phyloP scores from a whole-genome alignment of 2,888 invertebrate genomes.

The Nomada flava region DNA sequence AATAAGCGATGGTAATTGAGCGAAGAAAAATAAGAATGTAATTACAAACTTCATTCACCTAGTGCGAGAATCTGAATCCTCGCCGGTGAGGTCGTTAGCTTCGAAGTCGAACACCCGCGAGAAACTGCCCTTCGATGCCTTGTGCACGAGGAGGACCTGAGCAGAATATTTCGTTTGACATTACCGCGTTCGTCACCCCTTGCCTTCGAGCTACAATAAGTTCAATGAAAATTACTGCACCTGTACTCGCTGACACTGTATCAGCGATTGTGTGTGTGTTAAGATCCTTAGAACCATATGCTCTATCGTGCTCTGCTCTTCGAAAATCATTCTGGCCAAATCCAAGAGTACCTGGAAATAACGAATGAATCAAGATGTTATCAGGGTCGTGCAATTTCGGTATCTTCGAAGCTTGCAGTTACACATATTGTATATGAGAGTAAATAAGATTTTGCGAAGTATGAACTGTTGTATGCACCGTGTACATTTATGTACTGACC shows the following conservation, averaged over 20 bases:
- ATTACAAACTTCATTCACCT: slow-evolving; percentile 85
- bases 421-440: not conserved
- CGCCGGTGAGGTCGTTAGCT: slow-evolving; percentile 93
- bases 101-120: slow-evolving; percentile 97
- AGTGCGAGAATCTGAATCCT: slow-evolving; percentile 92
- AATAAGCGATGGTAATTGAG: slow-evolving; percentile 43
- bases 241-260: slow-evolving; percentile 97
- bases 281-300: slow-evolving; percentile 97
- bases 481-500: slow-evolving; percentile 81
- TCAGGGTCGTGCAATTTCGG: no score
- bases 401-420: no score
- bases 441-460: not conserved
- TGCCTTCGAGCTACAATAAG: not conserved
- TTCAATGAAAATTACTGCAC: slow-evolving; percentile 84
- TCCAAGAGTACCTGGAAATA: slow-evolving; percentile 90
- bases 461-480: not conserved
- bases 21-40: slow-evolving; percentile 50
- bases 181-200: not conserved
- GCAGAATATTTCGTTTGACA: not conserved
- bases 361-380: no score
- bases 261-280: slow-evolving; percentile 96
- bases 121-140: slow-evolving; percentile 95
- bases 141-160: slow-evolving; percentile 94
- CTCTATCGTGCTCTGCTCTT: slow-evolving; percentile 98
- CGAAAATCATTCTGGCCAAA: slow-evolving; percentile 98